Evolutionary conservation across 37 sponge, comb jelly and placozoan genomes (phyloP), one percentile per base, ranked within the genome.

Genomic region (Halisarca cf. caerulea): DNA sequence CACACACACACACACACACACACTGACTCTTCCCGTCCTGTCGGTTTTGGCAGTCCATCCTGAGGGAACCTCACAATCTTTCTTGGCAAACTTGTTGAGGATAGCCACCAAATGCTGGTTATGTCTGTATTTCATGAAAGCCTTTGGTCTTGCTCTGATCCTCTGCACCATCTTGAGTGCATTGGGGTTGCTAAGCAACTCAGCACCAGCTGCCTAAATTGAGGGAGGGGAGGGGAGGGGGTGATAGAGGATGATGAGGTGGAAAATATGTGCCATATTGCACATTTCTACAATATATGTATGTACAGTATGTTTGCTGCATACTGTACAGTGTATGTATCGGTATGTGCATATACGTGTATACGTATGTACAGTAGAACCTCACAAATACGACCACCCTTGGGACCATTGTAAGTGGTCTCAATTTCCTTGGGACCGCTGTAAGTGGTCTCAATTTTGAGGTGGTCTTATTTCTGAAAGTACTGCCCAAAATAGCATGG

Each of bases 81-180:
- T 83, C 38, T 7, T 60, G 39, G 92, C 92, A 86, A 92, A 92
- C 70, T 68, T 89, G 80, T 92, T 92, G 41, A 92, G 53, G 55
- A 79, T 74, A 20, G 64, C 17, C 51, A 92, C 87, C 59, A 92
- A 66, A 24, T 73, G 78, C 20, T 70, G 59, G 54, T 43, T 83
- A 82, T 92, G 86, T 4, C 38, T 78, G 73, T 88, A 88, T 25
- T 58, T 59, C 14, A 60, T 2, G 39, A 41, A 83, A 35, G 83
- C 79, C 33, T 86, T 33, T 72, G 89, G 92, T 34, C 88, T 78
- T 17, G 62, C 84, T 3, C 92, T 69, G 55, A 92, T 92, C 18
- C 79, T 44, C 81, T 92, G 92, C 4, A 92, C 51, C 54, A 92
- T 39, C 44, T 83, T 54, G 41, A 92, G 58, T 0, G 80, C 86